These are phyloP conservation scores for Siderastrea siderea DNA, from an alignment of 92 coral and sea anemone genomes.

Conservation along the genomic window DNA sequence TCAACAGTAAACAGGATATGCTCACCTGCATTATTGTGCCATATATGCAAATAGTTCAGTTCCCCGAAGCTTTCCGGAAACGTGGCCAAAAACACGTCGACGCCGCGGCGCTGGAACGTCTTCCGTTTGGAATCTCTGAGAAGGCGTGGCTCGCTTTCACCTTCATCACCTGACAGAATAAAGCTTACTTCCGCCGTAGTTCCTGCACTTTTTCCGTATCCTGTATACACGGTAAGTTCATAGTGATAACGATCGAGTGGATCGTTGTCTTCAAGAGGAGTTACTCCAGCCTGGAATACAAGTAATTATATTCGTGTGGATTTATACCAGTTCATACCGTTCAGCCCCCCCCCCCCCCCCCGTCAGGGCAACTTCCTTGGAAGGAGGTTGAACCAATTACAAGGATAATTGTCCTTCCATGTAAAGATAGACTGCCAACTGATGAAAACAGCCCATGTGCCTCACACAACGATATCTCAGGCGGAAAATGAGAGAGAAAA, in stretches of 20 bases:
- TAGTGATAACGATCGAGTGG: slow-evolving; percentile 82
- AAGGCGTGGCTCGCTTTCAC: slow-evolving; percentile 84
- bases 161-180: slow-evolving; percentile 86
- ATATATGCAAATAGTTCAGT: slow-evolving; percentile 88
- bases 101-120: slow-evolving; percentile 92
- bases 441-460: too few relatives aligned
- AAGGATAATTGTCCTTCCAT: too few relatives aligned
- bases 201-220: slow-evolving; percentile 85
- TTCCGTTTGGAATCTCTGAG: slow-evolving; percentile 92
- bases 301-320: not conserved
- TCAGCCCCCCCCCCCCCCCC: too few relatives aligned
- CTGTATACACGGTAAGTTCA: slow-evolving; percentile 93
- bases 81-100: slow-evolving; percentile 91
- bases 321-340: too few relatives aligned
- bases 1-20: not conserved
- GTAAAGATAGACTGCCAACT: too few relatives aligned
- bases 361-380: too few relatives aligned
- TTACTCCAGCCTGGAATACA: slow-evolving; percentile 82
- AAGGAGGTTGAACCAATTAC: too few relatives aligned
- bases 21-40: slow-evolving; percentile 93
- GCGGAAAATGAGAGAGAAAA: too few relatives aligned
- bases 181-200: slow-evolving; percentile 90
- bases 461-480: too few relatives aligned
- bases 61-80: slow-evolving; percentile 89
- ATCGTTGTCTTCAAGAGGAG: slow-evolving; percentile 92